These are phyloP conservation scores for Lamellibrachia columna DNA, from an alignment of 2,888 invertebrate genomes.

Conservation along the genomic window DNA sequence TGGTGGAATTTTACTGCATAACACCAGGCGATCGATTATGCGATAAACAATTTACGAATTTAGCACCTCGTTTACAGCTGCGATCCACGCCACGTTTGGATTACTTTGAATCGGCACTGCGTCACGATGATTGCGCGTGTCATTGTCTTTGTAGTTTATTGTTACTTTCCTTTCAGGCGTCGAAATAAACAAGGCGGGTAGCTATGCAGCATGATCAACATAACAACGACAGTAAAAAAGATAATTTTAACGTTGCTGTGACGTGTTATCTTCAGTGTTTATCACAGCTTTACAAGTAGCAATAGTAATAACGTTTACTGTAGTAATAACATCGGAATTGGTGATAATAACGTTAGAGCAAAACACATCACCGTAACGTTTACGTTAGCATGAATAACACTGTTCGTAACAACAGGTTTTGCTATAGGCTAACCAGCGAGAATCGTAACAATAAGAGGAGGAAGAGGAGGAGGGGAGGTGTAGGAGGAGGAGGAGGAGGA, in stretches of 20 bases:
- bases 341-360: background rate
- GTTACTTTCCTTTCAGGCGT: background rate
- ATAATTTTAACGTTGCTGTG: background rate
- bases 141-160: background rate
- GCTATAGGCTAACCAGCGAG: too few species aligned
- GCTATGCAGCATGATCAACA: background rate
- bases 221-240: background rate
- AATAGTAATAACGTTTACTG: background rate
- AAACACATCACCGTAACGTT: too few species aligned
- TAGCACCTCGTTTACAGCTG: background rate
- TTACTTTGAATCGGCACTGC: background rate
- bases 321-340: background rate
- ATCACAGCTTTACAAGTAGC: background rate
- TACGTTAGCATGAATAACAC: too few species aligned
- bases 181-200: background rate
- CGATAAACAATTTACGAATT: background rate
- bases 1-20: background rate
- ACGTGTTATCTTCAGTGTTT: background rate
- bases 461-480: too few species aligned
- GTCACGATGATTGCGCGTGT: background rate
- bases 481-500: too few species aligned
- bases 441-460: too few species aligned
- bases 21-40: background rate
- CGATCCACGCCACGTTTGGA: background rate
- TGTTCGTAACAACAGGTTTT: too few species aligned